Conservation (phyloP, 2,888 invertebrate genomes). For the Timema podura region DNA sequence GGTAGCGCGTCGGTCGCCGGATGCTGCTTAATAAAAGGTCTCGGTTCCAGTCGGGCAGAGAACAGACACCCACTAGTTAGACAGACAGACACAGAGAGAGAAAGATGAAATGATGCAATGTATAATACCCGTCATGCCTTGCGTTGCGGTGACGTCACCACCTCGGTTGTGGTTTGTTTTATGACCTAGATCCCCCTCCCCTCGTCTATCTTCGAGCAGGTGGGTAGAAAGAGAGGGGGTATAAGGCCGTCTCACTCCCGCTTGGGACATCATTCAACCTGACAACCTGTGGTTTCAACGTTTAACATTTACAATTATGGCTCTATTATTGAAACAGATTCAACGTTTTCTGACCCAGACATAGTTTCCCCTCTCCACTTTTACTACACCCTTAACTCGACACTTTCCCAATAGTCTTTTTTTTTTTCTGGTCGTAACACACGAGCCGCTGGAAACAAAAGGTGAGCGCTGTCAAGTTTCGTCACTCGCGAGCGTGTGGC, state of each 20-base stretch:
- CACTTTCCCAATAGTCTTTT: too few species aligned
- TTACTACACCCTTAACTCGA: too few species aligned
- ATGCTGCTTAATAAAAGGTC: slow-evolving; percentile 10
- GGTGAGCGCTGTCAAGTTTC: too few species aligned
- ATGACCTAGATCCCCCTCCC: slow-evolving; percentile 28
- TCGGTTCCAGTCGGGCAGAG: slow-evolving; percentile 20
- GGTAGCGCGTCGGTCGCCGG: slow-evolving; percentile 14
- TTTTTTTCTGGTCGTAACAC: too few species aligned
- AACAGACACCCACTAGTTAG: slow-evolving; percentile 19
- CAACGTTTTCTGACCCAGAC: too few species aligned
- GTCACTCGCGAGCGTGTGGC: too few species aligned
- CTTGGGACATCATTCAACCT: too few species aligned
- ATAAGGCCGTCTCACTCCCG: neutral
- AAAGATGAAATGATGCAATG: slow-evolving; percentile 25
- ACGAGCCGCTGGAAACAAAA: too few species aligned
- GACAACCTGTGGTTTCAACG: too few species aligned
- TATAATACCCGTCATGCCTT: slow-evolving; percentile 26
- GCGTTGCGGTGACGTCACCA: slow-evolving; percentile 28
- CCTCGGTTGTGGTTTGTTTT: slow-evolving; percentile 21
- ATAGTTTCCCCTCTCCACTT: too few species aligned
- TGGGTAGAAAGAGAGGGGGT: neutral
- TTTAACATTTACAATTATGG: too few species aligned
- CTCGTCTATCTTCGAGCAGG: neutral
- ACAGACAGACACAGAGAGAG: neutral
- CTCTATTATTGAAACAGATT: too few species aligned